Evolutionary conservation across 2,888 invertebrate genomes (phyloP).

Genomic region (Cheilosia grossa): DNA sequence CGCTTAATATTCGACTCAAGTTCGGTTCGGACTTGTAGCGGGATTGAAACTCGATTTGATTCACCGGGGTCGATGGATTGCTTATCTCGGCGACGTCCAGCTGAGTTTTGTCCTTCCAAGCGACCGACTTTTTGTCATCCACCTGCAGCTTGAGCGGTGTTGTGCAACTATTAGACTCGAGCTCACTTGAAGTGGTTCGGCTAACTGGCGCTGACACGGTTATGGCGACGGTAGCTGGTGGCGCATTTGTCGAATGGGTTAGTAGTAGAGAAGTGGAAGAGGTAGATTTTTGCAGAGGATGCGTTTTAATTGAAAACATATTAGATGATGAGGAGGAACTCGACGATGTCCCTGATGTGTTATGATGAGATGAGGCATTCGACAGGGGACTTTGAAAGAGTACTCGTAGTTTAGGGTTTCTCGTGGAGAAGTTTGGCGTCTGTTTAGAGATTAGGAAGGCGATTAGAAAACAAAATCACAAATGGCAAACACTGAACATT

Average conservation of each 20-base stretch:
- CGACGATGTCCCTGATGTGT: constrained; percentile 62
- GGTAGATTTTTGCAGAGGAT: constrained; percentile 81
- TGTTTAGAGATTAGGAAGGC: constrained; percentile 63
- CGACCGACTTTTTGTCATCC: constrained; percentile 78
- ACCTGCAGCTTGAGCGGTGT: constrained; percentile 78
- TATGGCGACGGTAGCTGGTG: constrained; percentile 49
- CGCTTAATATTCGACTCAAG: constrained; percentile 76
- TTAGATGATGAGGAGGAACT: constrained; percentile 71
- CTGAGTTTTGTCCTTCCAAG: constrained; percentile 78
- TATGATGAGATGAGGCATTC: constrained; percentile 48
- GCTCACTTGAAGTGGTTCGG: constrained; percentile 79
- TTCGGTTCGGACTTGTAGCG: constrained; percentile 82
- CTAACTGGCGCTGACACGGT: constrained; percentile 80
- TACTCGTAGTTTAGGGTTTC: constrained; percentile 81
- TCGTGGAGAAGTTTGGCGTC: constrained; percentile 81
- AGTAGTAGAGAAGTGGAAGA: constrained; percentile 81
- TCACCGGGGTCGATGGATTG: constrained; percentile 78
- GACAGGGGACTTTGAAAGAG: constrained; percentile 82
- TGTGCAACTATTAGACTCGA: constrained; percentile 77
- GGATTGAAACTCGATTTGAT: constrained; percentile 77
- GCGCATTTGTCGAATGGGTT: constrained; percentile 29
- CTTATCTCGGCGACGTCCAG: constrained; percentile 77
- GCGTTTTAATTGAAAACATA: constrained; percentile 76
- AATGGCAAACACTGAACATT: neutral
- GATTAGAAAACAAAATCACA: constrained; percentile 4